These are phyloP conservation scores for Nomada hirtipes DNA, from an alignment of 2,888 invertebrate species.

Conservation along the genomic window DNA sequence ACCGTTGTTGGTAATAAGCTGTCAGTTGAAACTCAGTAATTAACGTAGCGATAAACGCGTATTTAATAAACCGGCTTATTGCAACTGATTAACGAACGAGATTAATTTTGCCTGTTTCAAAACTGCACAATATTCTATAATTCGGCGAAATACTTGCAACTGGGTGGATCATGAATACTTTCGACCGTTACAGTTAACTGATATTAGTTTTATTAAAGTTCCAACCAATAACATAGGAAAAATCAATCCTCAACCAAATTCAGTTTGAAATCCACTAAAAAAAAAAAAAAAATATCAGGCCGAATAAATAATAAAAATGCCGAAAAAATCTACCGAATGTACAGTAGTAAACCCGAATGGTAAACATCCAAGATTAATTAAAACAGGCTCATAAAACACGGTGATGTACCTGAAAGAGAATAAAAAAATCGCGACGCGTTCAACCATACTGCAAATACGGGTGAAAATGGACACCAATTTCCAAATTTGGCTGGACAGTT, in stretches of 20 bases:
- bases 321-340: background rate
- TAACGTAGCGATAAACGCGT: slow-evolving; percentile 17
- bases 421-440: slow-evolving; percentile 17
- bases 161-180: background rate
- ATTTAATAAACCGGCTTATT: slow-evolving; percentile 22
- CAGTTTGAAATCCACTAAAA: too few species aligned
- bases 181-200: background rate
- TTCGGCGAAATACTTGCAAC: background rate
- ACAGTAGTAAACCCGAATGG: background rate
- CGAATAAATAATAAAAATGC: background rate
- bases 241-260: background rate
- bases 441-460: slow-evolving; percentile 27
- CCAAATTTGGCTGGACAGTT: slow-evolving; percentile 16
- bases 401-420: background rate
- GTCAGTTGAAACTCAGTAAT: slow-evolving; percentile 42
- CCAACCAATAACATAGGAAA: background rate
- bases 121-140: background rate
- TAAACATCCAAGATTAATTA: slow-evolving; percentile 13
- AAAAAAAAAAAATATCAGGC: background rate
- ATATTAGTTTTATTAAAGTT: background rate
- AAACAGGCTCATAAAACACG: slow-evolving; percentile 1
- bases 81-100: slow-evolving; percentile 18
- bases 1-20: slow-evolving; percentile 28
- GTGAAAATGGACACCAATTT: slow-evolving; percentile 23
- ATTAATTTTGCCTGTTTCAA: background rate